Percentiles rank a stretch among this genome's conserved stretches.
These are phyloP conservation scores for Celastrina argiolus DNA, from an alignment of 2,888 invertebrate species.

Conservation along the genomic window DNA sequence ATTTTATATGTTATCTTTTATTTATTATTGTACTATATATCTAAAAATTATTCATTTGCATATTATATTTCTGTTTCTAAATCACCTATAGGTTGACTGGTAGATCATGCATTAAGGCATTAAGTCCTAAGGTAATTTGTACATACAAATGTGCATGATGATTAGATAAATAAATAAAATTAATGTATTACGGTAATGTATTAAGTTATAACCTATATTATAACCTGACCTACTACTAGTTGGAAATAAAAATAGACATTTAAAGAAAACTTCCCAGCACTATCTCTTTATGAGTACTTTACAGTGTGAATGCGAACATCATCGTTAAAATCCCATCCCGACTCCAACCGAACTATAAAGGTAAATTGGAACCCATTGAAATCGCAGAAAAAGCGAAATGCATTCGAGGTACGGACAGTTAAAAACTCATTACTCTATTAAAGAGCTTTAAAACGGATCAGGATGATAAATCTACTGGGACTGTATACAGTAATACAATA, in stretches of 20 bases:
- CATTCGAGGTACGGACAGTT: slow-evolving; percentile 27
- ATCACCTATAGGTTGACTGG: too few relatives aligned
- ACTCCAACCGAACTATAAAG: slow-evolving; percentile 20
- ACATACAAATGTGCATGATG: too few relatives aligned
- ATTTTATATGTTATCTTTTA: too few relatives aligned
- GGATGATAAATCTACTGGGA: slow-evolving; percentile 37
- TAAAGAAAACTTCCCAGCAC: neutral
- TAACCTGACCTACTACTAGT: too few relatives aligned
- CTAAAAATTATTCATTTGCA: too few relatives aligned
- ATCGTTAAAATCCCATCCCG: slow-evolving; percentile 22
- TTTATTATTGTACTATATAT: too few relatives aligned
- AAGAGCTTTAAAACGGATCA: slow-evolving; percentile 22
- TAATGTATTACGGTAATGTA: too few relatives aligned
- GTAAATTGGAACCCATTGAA: slow-evolving; percentile 22
- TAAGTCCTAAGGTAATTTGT: too few relatives aligned
- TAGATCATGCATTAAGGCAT: too few relatives aligned
- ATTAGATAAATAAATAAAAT: too few relatives aligned
- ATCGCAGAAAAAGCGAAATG: slow-evolving; percentile 22
- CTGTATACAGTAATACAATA: slow-evolving; percentile 28
- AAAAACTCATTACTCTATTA: slow-evolving; percentile 29
- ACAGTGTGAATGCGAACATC: slow-evolving; percentile 12
- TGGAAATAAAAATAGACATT: neutral
- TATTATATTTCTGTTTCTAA: too few relatives aligned
- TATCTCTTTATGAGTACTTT: neutral
- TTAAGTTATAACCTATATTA: too few relatives aligned